Percentiles rank a stretch among this genome's conserved stretches.
phyloP scores from a whole-genome alignment of 2,797 vertebrate species.

The Neostethus bicornis region DNA sequence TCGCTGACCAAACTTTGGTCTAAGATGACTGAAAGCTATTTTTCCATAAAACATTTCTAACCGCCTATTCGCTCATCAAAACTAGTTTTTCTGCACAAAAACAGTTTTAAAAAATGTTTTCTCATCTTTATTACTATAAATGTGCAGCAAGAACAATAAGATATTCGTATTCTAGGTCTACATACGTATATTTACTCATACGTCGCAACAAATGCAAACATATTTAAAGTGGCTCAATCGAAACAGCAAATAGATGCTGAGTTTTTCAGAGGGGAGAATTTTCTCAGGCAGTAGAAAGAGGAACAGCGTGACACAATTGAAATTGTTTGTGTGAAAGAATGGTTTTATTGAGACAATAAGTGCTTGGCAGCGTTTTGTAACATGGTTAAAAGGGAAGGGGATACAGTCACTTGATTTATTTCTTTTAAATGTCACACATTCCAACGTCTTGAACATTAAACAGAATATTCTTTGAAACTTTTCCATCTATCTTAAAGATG shows the following conservation, averaged over 20 bases:
- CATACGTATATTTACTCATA: neutral
- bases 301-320: conserved; percentile 62
- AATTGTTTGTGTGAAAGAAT: conserved; percentile 74
- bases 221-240: neutral
- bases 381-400: conserved; percentile 56
- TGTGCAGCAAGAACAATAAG: neutral
- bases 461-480: conserved; percentile 35
- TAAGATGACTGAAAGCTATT: conserved; percentile 21
- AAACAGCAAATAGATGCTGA: neutral
- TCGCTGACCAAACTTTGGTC: conserved; percentile 22
- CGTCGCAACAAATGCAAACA: too few relatives aligned
- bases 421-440: conserved; percentile 58
- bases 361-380: conserved; percentile 61
- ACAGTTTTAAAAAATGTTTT: neutral
- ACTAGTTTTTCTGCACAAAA: neutral
- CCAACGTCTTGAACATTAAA: conserved; percentile 49
- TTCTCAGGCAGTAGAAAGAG: conserved; percentile 28
- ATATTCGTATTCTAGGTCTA: neutral
- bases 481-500: conserved; percentile 45
- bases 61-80: neutral
- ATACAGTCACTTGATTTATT: conserved; percentile 47
- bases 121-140: neutral
- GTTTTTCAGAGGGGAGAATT: conserved; percentile 30
- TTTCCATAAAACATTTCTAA: conserved; percentile 2
- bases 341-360: conserved; percentile 63